A percentile compares a stretch with the other conserved stretches of the same genome.
Conservation (phyloP, 2,797 vertebrate genomes). For the Alectoris magna region DNA sequence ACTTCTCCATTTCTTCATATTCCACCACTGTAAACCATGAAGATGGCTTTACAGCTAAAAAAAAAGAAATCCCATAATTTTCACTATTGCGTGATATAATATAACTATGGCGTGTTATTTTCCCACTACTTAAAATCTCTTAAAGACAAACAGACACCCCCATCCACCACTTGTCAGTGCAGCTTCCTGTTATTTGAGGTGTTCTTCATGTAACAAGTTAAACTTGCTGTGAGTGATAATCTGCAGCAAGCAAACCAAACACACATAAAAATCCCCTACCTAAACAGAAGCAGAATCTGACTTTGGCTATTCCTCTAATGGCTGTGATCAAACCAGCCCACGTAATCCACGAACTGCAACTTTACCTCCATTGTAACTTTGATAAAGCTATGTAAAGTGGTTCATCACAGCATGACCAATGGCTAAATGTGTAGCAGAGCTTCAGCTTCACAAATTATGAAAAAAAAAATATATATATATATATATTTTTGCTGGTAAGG, state of each 20-base stretch:
- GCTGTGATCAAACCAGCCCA: neutral
- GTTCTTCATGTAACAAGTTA: neutral
- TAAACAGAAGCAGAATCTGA: neutral
- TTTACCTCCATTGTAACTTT: neutral
- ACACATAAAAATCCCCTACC: neutral
- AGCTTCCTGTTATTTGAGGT: neutral
- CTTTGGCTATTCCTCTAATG: neutral
- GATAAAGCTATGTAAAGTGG: fast-evolving
- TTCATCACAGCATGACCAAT: neutral
- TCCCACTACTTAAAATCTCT: neutral
- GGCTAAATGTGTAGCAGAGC: neutral
- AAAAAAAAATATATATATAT: too few species aligned
- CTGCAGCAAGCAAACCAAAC: neutral
- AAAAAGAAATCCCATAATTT: neutral
- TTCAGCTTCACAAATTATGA: too few species aligned
- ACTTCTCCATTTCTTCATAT: neutral
- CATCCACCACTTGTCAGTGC: neutral
- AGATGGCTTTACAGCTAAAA: neutral
- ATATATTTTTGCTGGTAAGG: neutral
- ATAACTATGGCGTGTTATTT: neutral
- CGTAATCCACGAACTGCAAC: neutral
- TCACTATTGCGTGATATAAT: too few species aligned
- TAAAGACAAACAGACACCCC: neutral
- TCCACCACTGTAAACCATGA: neutral
- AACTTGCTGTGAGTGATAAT: neutral